Evolutionary conservation across 2,888 invertebrate genomes (phyloP), one percentile per base, ranked within the genome.

Genomic region (Lutraria lutraria): DNA sequence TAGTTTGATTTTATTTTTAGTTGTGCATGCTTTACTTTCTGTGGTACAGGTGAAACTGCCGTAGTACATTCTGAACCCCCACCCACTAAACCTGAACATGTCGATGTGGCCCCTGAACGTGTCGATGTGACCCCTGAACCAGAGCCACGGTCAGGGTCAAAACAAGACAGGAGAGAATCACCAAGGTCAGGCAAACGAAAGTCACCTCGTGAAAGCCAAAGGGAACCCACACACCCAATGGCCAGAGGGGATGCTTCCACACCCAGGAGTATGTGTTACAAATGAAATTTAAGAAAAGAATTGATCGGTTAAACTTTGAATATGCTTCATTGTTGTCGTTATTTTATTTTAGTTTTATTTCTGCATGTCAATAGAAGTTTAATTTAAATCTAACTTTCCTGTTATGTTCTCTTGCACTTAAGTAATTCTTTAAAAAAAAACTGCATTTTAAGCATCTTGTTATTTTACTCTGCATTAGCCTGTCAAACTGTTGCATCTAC

Each of bases 221-320:
- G 76, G 52, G 88, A 91, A 54, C 83, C 53, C 21, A 60, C 81
- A 12, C 87, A 92, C 84, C 90, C 91, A 68, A 86, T 90, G 88
- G 91, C 92, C 21, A 80, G 89, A 68, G 91, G 92, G 54, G 92
- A 92, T 83, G 88, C 92, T 53, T 89, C 91, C 10, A 90, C 91
- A n/a, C 91, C 90, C 56, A 91, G 89, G 90, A 91, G 88, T 90
- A 91, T 86, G 92, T 92, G 85, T 83, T 54, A 72, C 21, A 81
- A n/a, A 53, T 81, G 52, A 81, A 81, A 85, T 56, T 72, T 84
- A 29, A n/a, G 16, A 53, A 52, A 15, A 29, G 6, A 52, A 21
- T 81, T 81, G 63, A 34, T 34, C n/a, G 63, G 19, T 83, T 52
- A 80, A 63, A 83, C 25, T 83, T 31, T 63, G 52, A 52, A 29